Conservation (phyloP, 2,888 invertebrate species). For the Labia minor region DNA sequence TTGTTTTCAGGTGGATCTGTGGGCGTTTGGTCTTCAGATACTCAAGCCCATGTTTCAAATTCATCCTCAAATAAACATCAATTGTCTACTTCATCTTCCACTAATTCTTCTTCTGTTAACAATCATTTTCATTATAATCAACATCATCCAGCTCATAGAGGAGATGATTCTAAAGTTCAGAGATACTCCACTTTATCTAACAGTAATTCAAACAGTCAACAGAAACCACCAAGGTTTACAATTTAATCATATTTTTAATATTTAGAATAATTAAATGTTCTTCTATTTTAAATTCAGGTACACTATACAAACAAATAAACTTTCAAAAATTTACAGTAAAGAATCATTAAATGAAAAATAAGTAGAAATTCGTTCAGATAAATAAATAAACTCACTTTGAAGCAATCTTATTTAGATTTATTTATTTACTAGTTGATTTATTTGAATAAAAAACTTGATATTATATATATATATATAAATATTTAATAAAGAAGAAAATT, state of each 20-base stretch:
- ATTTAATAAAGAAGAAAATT: too few relatives aligned
- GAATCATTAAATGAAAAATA: too few relatives aligned
- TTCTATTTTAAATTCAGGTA: not conserved
- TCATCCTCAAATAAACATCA: not conserved
- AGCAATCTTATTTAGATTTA: too few relatives aligned
- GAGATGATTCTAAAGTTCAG: constrained; percentile 15
- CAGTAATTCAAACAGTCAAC: not conserved
- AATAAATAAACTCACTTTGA: too few relatives aligned
- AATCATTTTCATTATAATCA: not conserved
- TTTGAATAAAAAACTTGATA: too few relatives aligned
- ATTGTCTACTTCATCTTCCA: not conserved
- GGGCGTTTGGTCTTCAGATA: not conserved
- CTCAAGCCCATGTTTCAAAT: not conserved
- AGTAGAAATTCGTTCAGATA: too few relatives aligned
- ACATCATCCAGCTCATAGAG: constrained; percentile 19
- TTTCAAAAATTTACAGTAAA: too few relatives aligned
- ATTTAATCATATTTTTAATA: not conserved
- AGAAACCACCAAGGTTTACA: not conserved
- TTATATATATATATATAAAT: too few relatives aligned
- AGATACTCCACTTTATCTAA: constrained; percentile 1
- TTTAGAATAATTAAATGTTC: not conserved
- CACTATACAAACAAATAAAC: too few relatives aligned
- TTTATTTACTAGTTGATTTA: too few relatives aligned
- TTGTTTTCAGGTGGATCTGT: not conserved
- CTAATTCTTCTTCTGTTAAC: not conserved